Evolutionary conservation across 2,113 vertebrate species (phyloP).

Genomic region (Sceloporus tristichus): DNA sequence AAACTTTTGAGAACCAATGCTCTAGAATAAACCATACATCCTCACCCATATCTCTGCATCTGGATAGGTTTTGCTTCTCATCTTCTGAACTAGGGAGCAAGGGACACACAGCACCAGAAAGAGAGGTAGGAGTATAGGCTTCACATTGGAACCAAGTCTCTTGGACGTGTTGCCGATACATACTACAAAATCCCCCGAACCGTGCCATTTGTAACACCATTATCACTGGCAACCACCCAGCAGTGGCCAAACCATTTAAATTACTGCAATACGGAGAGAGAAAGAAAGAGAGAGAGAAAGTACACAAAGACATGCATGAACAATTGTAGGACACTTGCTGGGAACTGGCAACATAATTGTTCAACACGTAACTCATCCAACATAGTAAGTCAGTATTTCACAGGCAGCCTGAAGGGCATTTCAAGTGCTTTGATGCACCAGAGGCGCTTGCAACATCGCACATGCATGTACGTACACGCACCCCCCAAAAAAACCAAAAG

Average conservation of each 20-base stretch:
- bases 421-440: conserved; percentile 13
- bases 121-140: background rate
- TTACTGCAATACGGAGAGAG: background rate
- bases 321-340: background rate
- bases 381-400: conserved; percentile 34
- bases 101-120: background rate
- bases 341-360: background rate
- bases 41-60: background rate
- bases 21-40: background rate
- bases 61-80: background rate
- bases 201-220: background rate
- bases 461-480: background rate
- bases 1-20: background rate
- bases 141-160: background rate
- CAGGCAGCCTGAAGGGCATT: background rate
- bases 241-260: background rate
- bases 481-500: conserved; percentile 32
- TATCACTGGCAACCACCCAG: background rate
- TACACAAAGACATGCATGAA: background rate
- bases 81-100: background rate
- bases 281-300: background rate
- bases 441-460: conserved; percentile 45
- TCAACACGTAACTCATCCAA: background rate
- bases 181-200: background rate
- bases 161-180: background rate